phyloP scores from a whole-genome alignment of 2,888 invertebrate genomes.

The Corythucha ciliata region DNA sequence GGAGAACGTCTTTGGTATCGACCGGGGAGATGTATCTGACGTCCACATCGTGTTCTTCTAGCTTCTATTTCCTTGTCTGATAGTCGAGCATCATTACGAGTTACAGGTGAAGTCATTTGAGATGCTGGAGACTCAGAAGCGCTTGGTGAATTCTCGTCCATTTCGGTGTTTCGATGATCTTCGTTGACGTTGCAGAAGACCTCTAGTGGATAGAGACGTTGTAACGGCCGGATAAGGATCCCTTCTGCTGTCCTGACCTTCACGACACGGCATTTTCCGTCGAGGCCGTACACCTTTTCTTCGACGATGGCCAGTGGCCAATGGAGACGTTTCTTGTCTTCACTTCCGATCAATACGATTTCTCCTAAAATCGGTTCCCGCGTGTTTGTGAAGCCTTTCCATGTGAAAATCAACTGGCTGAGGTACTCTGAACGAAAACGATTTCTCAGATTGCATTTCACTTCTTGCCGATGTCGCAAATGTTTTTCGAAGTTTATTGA shows the following conservation, averaged over 20 bases:
- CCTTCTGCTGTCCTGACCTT: background rate
- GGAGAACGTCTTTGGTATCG: too few relatives aligned
- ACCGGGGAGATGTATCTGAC: too few relatives aligned
- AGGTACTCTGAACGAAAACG: background rate
- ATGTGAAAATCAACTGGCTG: background rate
- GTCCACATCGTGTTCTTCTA: too few relatives aligned
- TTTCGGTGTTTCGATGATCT: too few relatives aligned
- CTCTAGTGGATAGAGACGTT: too few relatives aligned
- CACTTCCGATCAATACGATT: conserved; percentile 3
- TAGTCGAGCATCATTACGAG: too few relatives aligned
- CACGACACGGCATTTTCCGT: conserved; percentile 7
- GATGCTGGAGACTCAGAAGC: too few relatives aligned
- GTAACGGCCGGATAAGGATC: too few relatives aligned
- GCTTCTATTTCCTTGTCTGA: too few relatives aligned
- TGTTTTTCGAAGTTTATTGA: background rate
- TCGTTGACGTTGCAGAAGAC: too few relatives aligned
- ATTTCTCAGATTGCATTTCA: background rate
- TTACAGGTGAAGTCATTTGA: too few relatives aligned
- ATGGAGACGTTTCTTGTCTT: background rate
- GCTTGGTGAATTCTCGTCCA: too few relatives aligned
- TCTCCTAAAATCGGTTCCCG: conserved; percentile 4
- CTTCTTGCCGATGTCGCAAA: background rate
- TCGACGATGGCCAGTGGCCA: conserved; percentile 23
- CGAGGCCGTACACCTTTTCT: background rate
- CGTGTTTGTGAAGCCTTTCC: background rate